Conservation (phyloP, 1,140 invertebrate genomes). For the Cyrtorhinus lividipennis region DNA sequence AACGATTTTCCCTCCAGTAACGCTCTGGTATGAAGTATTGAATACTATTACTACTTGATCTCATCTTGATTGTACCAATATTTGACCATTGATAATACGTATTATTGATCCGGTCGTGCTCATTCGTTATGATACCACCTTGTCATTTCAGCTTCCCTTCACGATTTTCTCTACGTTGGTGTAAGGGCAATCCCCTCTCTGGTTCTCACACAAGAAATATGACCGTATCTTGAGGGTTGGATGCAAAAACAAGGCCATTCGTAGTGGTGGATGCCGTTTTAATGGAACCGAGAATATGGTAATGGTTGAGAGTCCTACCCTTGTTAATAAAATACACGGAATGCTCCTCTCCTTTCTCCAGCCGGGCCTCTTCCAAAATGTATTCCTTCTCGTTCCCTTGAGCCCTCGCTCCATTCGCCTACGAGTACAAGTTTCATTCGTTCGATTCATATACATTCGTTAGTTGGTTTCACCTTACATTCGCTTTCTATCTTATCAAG, state of each 20-base stretch:
- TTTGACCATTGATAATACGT: too few species aligned
- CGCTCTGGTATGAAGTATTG: too few species aligned
- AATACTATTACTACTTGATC: too few species aligned
- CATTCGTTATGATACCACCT: too few species aligned
- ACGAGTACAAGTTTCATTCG: neutral
- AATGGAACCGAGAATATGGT: constrained; percentile 13
- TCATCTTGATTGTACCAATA: too few species aligned
- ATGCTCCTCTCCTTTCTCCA: neutral
- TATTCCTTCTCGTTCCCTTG: neutral
- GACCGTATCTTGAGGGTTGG: constrained; percentile 5
- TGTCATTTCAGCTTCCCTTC: too few species aligned
- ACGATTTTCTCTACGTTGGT: too few species aligned
- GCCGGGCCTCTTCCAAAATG: neutral
- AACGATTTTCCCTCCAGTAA: too few species aligned
- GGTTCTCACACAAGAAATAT: too few species aligned
- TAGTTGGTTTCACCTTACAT: neutral
- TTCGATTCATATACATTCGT: neutral
- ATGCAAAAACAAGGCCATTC: constrained; percentile 7
- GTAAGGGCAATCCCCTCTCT: too few species aligned
- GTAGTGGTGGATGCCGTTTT: constrained; percentile 4
- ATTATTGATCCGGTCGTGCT: too few species aligned
- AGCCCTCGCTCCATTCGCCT: neutral
- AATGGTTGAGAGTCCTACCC: neutral
- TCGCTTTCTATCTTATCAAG: too few species aligned
- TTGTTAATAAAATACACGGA: constrained; percentile 12